Conservation (phyloP, 2,888 invertebrate species). For the Trimorus sp. region DNA sequence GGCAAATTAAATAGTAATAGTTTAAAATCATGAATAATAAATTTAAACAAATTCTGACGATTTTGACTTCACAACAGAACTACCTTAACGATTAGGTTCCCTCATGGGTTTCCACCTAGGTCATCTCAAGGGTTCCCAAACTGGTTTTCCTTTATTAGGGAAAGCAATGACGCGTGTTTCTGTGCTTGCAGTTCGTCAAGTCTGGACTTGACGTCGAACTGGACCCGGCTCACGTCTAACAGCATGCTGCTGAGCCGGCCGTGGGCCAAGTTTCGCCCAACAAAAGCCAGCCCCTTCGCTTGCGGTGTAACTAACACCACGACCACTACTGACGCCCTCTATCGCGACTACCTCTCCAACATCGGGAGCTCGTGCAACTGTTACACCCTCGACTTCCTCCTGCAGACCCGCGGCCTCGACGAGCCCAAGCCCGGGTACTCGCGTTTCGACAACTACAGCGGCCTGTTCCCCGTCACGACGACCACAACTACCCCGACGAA, state of each 20-base stretch:
- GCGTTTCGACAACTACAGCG: slow-evolving; percentile 51
- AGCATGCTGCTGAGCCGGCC: slow-evolving; percentile 78
- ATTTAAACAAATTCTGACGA: too few species aligned
- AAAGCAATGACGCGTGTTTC: slow-evolving; percentile 12
- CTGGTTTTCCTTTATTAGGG: too few species aligned
- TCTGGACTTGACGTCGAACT: slow-evolving; percentile 76
- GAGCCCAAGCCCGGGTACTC: slow-evolving; percentile 55
- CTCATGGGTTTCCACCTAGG: too few species aligned
- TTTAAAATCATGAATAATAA: too few species aligned
- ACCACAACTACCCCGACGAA: slow-evolving; percentile 71
- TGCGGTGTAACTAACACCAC: slow-evolving; percentile 33
- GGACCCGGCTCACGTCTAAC: slow-evolving; percentile 77
- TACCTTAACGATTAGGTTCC: too few species aligned
- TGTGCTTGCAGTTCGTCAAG: slow-evolving; percentile 76
- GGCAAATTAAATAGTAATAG: too few species aligned
- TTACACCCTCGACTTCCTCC: slow-evolving; percentile 67
- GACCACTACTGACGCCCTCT: slow-evolving; percentile 64
- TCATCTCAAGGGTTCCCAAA: too few species aligned
- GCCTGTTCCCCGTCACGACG: slow-evolving; percentile 67
- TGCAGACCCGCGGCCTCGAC: slow-evolving; percentile 29
- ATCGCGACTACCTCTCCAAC: slow-evolving; percentile 69
- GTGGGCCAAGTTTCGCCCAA: slow-evolving; percentile 69
- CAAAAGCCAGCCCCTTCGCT: too few species aligned
- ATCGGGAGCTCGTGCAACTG: slow-evolving; percentile 70
- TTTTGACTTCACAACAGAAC: too few species aligned